phyloP scores from a whole-genome alignment of 2,888 invertebrate genomes.

The Microdon myrmicae region DNA sequence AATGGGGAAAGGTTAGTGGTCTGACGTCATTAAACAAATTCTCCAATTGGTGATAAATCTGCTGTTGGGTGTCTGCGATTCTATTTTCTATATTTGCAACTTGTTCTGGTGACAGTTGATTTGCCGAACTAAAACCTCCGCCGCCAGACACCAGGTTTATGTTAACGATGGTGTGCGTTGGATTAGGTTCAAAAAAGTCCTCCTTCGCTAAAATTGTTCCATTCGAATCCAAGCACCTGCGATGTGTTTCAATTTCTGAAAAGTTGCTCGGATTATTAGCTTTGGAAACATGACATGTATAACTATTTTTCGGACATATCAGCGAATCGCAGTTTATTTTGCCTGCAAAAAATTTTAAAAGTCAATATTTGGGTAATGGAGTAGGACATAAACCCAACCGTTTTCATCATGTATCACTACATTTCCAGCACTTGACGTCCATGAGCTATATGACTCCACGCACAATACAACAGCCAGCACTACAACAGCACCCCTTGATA shows the following conservation, averaged over 20 bases:
- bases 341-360: slow-evolving; percentile 4
- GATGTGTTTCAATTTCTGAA: slow-evolving; percentile 6
- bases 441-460: background rate
- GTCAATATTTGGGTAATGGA: background rate
- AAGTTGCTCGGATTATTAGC: slow-evolving; percentile 20
- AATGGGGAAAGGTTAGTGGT: too few relatives aligned
- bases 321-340: slow-evolving; percentile 23
- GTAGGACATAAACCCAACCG: background rate
- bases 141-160: slow-evolving; percentile 11
- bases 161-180: background rate
- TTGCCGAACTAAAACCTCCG: background rate
- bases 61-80: too few relatives aligned
- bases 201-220: slow-evolving; percentile 1
- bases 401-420: background rate
- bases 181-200: slow-evolving; percentile 3
- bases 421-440: slow-evolving; percentile 11
- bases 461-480: background rate
- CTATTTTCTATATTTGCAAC: too few relatives aligned
- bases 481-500: background rate
- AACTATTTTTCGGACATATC: slow-evolving; percentile 12
- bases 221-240: slow-evolving; percentile 11
- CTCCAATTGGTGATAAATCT: too few relatives aligned
- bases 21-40: too few relatives aligned
- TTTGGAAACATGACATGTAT: slow-evolving; percentile 17
- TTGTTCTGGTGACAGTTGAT: slow-evolving; percentile 29